Evolutionary conservation across 2,113 vertebrate species (phyloP), one percentile per base, ranked within the genome.

Genomic region (Sinocyclocheilus maitianheensis): DNA sequence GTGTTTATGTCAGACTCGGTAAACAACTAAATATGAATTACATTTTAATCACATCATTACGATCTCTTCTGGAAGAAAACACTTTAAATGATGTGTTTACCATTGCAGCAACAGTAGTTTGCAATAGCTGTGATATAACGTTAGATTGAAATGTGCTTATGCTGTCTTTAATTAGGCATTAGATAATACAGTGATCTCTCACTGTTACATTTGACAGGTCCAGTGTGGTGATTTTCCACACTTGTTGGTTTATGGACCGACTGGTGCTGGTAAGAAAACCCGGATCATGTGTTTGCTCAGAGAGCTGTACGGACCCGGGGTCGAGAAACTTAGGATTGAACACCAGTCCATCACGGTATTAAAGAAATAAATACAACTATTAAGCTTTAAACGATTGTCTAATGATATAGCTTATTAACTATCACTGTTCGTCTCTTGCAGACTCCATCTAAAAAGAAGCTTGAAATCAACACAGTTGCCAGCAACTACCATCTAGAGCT

Each of bases 401-500:
- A 55, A 75, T 48, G 12, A 51, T 14, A 46, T 14, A 30, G 12
- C 3, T 78, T 40, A 55, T 4, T 16, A 69, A 18, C 63, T 20
- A 7, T 37, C 5, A 24, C 10, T 65, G 13, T 24, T 74, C 11
- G 9, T 65, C 20, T 55, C 4, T 37, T 20, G 0, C 87, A 99
- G 98, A 96, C 98, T 78, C 98, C 98, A 11, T 99, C 98, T 30
- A 99, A 99, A 91, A 99, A 99, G 94, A 99, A 99, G 92, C 97
- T 99, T 89, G 98, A 99, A 93, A 98, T 99, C 86, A 99, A 98
- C 92, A 98, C 97, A 20, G 97, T 99, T 93, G 96, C 98, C 91
- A 99, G 98, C 92, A 99, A 99, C 94, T 99, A 99, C 86, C 98
- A 99, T 89, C 93, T 99, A 89, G 98, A 99, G 94, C 96, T 99